Percentiles rank a stretch among this genome's conserved stretches.
phyloP scores from a whole-genome alignment of 2,888 invertebrate genomes.

The Cephus pygmeus region DNA sequence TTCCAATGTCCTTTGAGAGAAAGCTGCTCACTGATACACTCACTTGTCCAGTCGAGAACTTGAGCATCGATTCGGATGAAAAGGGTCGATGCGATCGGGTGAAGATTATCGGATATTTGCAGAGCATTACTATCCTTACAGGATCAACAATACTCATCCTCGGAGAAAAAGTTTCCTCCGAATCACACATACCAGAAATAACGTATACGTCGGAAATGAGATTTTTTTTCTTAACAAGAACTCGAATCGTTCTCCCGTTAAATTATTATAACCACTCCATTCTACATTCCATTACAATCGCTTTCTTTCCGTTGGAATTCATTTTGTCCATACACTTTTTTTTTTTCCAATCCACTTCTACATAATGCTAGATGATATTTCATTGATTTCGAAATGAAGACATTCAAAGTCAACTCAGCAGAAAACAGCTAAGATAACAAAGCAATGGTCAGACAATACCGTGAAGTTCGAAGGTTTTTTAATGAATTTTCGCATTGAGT shows the following conservation, averaged over 20 bases:
- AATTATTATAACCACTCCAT: background rate
- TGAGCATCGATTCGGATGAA: background rate
- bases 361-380: background rate
- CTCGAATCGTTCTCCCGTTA: background rate
- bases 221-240: conserved; percentile 34
- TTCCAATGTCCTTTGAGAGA: background rate
- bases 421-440: background rate
- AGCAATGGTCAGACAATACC: background rate
- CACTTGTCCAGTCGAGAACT: background rate
- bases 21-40: background rate
- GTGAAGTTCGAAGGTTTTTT: background rate
- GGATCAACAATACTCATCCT: conserved; percentile 22
- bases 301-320: background rate
- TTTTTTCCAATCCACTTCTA: background rate
- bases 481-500: background rate
- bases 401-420: background rate
- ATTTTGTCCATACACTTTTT: background rate
- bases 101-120: background rate
- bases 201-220: conserved; percentile 54
- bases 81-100: too few relatives aligned
- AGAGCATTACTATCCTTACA: background rate
- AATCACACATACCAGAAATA: conserved; percentile 53
- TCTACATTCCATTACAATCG: background rate
- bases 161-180: conserved; percentile 38
- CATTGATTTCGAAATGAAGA: background rate